Conservation (phyloP, 2,888 invertebrate genomes). For the Tortricodes alternella region DNA sequence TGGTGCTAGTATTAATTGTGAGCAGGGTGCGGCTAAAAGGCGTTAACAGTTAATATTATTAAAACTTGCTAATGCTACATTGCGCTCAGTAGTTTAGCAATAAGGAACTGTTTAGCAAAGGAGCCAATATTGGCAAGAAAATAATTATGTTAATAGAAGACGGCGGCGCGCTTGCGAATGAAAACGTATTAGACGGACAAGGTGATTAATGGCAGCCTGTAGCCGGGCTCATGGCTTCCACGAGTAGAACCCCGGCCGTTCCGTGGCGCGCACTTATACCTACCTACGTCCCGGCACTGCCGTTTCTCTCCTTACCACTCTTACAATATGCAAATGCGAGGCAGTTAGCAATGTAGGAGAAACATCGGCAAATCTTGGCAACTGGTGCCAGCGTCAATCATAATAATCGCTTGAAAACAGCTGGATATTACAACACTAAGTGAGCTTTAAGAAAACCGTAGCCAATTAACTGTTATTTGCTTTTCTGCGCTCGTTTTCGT, state of each 20-base stretch:
- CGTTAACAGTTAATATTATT: slow-evolving; percentile 76
- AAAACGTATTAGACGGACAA: slow-evolving; percentile 78
- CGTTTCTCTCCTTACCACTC: slow-evolving; percentile 26
- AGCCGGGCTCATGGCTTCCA: slow-evolving; percentile 44
- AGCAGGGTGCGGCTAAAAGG: slow-evolving; percentile 67
- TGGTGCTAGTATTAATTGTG: slow-evolving; percentile 57
- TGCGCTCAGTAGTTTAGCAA: slow-evolving; percentile 59
- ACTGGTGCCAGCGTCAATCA: slow-evolving; percentile 65
- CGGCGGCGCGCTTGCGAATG: slow-evolving; percentile 69
- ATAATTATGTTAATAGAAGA: slow-evolving; percentile 77
- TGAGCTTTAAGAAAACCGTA: slow-evolving; percentile 31
- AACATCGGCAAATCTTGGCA: slow-evolving; percentile 65
- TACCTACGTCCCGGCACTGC: not conserved
- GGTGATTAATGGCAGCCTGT: slow-evolving; percentile 75
- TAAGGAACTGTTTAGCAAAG: slow-evolving; percentile 56
- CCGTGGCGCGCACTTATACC: not conserved
- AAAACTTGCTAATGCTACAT: slow-evolving; percentile 70
- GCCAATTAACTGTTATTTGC: slow-evolving; percentile 18
- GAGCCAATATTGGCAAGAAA: slow-evolving; percentile 67
- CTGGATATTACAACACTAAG: slow-evolving; percentile 46
- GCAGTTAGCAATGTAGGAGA: slow-evolving; percentile 64
- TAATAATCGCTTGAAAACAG: slow-evolving; percentile 59
- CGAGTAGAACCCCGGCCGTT: slow-evolving; percentile 7
- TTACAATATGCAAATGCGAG: slow-evolving; percentile 71
- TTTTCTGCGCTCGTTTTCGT: too few species aligned